These are phyloP conservation scores for Campoplex nolae DNA, from an alignment of 2,888 invertebrate genomes.

Conservation along the genomic window DNA sequence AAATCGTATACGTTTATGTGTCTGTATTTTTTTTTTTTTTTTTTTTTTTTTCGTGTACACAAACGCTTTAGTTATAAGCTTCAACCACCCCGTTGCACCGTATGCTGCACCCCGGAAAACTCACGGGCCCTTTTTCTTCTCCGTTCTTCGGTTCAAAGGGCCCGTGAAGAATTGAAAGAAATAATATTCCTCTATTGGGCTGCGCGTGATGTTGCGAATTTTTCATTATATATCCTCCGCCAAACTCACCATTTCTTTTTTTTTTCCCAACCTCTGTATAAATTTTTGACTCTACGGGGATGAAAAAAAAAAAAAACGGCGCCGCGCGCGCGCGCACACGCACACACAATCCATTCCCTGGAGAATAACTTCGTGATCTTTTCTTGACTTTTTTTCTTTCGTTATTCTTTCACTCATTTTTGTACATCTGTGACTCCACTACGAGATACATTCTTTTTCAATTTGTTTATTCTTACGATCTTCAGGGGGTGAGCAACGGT, in stretches of 20 bases:
- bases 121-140: conserved; percentile 15
- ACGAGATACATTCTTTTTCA: neutral
- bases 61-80: conserved; percentile 44
- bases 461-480: conserved; percentile 32
- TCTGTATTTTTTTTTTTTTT: conserved; percentile 55
- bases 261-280: conserved; percentile 2
- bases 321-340: neutral
- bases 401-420: neutral
- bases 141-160: conserved; percentile 74
- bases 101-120: conserved; percentile 57
- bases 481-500: neutral
- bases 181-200: conserved; percentile 48
- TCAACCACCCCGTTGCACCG: conserved; percentile 40
- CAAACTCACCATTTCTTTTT: conserved; percentile 28
- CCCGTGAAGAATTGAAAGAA: conserved; percentile 74
- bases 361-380: conserved; percentile 50
- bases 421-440: neutral
- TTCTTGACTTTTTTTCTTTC: conserved; percentile 30
- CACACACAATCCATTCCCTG: conserved; percentile 57
- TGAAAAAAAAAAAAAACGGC: conserved; percentile 20
- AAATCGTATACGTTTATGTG: conserved; percentile 44
- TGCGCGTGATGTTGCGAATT: conserved; percentile 73
- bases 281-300: conserved; percentile 17
- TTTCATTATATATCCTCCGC: conserved; percentile 8
- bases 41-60: conserved; percentile 68